Evolutionary conservation across 2,888 invertebrate species (phyloP), one percentile per base, ranked within the genome.

Genomic region (Notodonta dromedarius): DNA sequence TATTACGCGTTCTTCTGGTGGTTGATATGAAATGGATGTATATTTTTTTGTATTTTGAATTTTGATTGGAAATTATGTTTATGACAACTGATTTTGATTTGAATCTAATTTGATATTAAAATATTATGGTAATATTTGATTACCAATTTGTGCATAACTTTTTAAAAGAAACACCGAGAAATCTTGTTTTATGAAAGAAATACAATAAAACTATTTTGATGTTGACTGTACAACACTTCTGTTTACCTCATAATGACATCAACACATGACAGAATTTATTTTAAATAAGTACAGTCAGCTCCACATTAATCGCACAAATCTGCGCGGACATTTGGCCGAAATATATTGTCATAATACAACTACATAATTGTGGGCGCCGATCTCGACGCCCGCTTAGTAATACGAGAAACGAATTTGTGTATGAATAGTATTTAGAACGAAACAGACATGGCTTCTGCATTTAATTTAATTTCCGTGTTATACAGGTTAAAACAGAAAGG

Each of bases 261-360:
- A n/a, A n/a, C n/a, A n/a, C n/a, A n/a, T n/a, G n/a, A n/a, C n/a
- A n/a, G n/a, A n/a, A 42, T 50, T 58, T 24, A 24, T 54, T 58
- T 55, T 39, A 16, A 14, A n/a, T n/a, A n/a, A n/a, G 50, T 50
- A 35, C n/a, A 58, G 68, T 65, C 61, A 66, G 62, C 53, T 74
- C 76, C 69, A 71, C 35, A 65, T 58, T 69, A 71, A 58, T 51
- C 58, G 54, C 69, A 71, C 44, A 13, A 46, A 67, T 66, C n/a
- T 65, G 42, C 58, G 62, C 58, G 70, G 60, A 75, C 67, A 69
- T 60, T 71, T 64, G 64, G 66, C 68, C 60, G 64, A 70, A 78
- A 81, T 77, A 77, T 78, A 80, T 80, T 73, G 81, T 77, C 69
- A 76, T 81, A 78, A 79, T 81, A 79, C 81, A 81, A 79, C 69